These are phyloP conservation scores for Lagopus leucura DNA, from an alignment of 2,113 vertebrate species.

Conservation along the genomic window DNA sequence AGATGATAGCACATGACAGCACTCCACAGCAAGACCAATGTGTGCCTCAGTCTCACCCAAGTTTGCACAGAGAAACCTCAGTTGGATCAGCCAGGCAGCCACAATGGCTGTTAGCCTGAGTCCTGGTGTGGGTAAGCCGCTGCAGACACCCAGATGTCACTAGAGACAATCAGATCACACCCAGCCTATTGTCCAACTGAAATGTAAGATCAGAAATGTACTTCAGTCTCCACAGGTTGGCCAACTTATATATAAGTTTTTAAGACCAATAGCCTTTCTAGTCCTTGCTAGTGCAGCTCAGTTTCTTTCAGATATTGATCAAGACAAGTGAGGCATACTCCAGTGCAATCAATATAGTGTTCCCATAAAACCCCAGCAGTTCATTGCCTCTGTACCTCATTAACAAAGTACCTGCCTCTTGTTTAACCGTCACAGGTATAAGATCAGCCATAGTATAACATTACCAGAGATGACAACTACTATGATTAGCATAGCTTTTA, in stretches of 20 bases:
- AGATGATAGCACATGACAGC: not conserved
- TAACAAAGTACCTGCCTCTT: not conserved
- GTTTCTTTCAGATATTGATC: not conserved
- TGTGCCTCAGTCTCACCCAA: rapidly evolving
- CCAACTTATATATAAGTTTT: not conserved
- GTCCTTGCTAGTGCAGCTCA: not conserved
- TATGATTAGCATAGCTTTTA: not conserved
- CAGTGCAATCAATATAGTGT: not conserved
- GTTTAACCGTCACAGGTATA: not conserved
- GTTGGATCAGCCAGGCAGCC: not conserved
- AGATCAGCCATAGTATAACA: not conserved
- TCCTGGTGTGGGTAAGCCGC: not conserved
- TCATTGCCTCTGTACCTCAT: not conserved
- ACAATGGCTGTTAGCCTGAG: not conserved
- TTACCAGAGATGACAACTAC: not conserved
- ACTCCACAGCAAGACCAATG: not conserved
- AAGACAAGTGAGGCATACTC: not conserved
- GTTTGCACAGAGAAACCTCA: rapidly evolving
- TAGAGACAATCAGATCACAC: not conserved
- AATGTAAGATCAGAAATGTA: not conserved
- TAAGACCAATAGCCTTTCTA: not conserved
- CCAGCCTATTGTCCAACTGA: not conserved
- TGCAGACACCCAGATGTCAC: rapidly evolving
- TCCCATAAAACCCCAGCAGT: not conserved
- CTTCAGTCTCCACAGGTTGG: not conserved